Evolutionary conservation across 1,140 invertebrate species (phyloP), one percentile per base, ranked within the genome.

Genomic region (Lutraria rhynchaena): DNA sequence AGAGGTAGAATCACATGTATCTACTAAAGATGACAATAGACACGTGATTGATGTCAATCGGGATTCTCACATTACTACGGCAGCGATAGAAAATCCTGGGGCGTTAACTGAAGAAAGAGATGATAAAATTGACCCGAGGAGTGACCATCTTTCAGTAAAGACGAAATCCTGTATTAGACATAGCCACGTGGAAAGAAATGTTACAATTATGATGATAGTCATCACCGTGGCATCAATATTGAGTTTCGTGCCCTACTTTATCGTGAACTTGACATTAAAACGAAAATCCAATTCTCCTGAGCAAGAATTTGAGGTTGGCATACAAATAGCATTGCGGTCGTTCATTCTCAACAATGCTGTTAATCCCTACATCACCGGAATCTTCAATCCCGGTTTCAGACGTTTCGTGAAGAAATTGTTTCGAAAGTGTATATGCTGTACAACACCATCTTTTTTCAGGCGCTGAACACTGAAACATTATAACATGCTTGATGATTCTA

Each of bases 231-330:
- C 24, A 29, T 27, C 19, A 46, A 24, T 69, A 27, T n/a, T 69
- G 3, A 49, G 65, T n/a, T 69, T 69, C 27, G 24, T 65, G n/a
- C 61, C 61, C 2, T 65, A 65, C 61, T 65, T 65, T n/a, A 65
- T 41, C 7, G 61, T 65, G 29, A 49, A 11, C n/a, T 24, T 69
- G 22, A n/a, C 19, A 11, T 4, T 69, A 4, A 46, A 46, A 51
- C 37, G 46, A 46, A 46, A 69, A 4, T 46, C 65, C 44, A 69
- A 49, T 22, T 19, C 65, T 4, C n/a, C n/a, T 5, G 44, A 69
- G 11, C 37, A 69, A 46, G 37, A 46, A 51, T 46, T 46, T 44
- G 49, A 35, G 24, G 44, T 69, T 11, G 29, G 65, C 31, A 46
- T 46, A 27, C 37, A 69, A 29, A 69, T 69, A 4, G 65, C 65